Evolutionary conservation across 2,888 invertebrate species (phyloP).

Genomic region (Monoplex corrugatus): DNA sequence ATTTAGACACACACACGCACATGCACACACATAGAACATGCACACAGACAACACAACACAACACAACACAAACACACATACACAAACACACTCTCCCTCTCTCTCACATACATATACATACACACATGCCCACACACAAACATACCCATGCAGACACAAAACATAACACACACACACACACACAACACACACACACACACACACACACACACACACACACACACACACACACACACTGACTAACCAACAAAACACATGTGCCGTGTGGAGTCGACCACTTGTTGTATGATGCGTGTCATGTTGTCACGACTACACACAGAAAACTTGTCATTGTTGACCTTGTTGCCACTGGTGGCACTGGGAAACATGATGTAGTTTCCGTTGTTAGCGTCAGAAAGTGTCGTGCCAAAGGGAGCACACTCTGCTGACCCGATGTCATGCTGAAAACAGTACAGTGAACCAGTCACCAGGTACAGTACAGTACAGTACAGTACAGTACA

Average conservation of each 20-base stretch:
- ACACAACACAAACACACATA: not conserved
- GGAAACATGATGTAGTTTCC: constrained; percentile 99
- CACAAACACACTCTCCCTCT: not conserved
- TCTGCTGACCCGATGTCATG: constrained; percentile 96
- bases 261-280: constrained; percentile 93
- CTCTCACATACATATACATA: too few species aligned
- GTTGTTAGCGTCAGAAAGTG: constrained; percentile 70
- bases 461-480: too few species aligned
- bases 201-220: not conserved
- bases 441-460: too few species aligned
- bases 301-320: constrained; percentile 92
- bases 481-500: too few species aligned
- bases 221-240: not conserved
- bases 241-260: not conserved
- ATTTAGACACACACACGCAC: constrained; percentile 1
- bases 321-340: constrained; percentile 98
- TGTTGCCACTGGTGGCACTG: constrained; percentile 97
- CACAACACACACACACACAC: not conserved
- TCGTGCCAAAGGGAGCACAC: constrained; percentile 91
- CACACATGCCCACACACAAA: too few species aligned
- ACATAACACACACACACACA: too few species aligned
- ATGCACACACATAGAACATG: constrained; percentile 5
- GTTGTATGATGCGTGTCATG: constrained; percentile 94
- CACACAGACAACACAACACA: too few species aligned
- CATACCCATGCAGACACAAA: too few species aligned